These are phyloP conservation scores for Torymus auratus DNA, from an alignment of 2,888 invertebrate genomes.

Conservation along the genomic window DNA sequence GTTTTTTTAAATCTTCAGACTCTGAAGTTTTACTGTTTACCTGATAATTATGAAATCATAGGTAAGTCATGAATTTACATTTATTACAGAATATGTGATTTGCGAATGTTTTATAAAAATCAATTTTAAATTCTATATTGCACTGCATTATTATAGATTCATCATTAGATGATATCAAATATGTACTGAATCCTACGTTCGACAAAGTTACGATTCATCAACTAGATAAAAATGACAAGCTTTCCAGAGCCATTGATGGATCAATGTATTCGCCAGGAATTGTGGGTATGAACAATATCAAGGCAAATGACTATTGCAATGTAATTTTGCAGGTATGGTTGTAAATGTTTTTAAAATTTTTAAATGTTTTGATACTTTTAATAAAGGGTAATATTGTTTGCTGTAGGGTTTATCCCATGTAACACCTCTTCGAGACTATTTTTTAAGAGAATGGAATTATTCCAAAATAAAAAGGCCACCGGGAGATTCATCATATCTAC, in stretches of 20 bases:
- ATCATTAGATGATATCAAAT: slow-evolving; percentile 98
- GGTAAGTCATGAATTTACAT: slow-evolving; percentile 79
- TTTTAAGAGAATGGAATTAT: slow-evolving; percentile 95
- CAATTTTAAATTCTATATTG: background rate
- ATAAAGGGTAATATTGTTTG: slow-evolving; percentile 36
- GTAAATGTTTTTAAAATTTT: background rate
- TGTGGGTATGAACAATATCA: slow-evolving; percentile 98
- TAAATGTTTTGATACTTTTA: slow-evolving; percentile 18
- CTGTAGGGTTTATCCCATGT: slow-evolving; percentile 95
- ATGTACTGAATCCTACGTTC: slow-evolving; percentile 98
- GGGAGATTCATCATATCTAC: slow-evolving; percentile 93
- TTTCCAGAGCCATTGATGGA: slow-evolving; percentile 96
- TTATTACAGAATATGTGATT: too few relatives aligned
- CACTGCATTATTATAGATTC: slow-evolving; percentile 82
- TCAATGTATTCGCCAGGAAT: slow-evolving; percentile 98
- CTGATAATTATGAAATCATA: slow-evolving; percentile 99
- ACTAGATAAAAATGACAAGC: slow-evolving; percentile 88
- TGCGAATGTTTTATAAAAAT: too few relatives aligned
- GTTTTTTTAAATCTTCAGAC: slow-evolving; percentile 98
- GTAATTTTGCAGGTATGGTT: slow-evolving; percentile 92
- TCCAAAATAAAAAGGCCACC: slow-evolving; percentile 92
- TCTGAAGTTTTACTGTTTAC: slow-evolving; percentile 97
- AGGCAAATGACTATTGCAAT: slow-evolving; percentile 99
- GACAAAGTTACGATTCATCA: slow-evolving; percentile 88
- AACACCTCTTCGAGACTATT: slow-evolving; percentile 94